Evolutionary conservation across 1,140 invertebrate genomes (phyloP), one percentile per base, ranked within the genome.

Genomic region (Heliconius melpomene): DNA sequence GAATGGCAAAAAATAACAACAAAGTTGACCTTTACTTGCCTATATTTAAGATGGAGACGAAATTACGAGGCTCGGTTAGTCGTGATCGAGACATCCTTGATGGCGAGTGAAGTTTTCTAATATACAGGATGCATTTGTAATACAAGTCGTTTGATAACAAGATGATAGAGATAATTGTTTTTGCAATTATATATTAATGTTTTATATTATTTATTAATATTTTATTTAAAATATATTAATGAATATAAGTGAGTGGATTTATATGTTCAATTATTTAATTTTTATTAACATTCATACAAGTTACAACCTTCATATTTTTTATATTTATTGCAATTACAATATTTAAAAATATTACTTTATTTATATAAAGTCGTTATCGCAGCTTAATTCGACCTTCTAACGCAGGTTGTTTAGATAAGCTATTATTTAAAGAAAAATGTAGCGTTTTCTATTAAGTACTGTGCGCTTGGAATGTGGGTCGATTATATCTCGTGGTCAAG

Each of bases 71-170:
- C 77, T 32, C 78, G 79, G 52, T 74, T 74, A 52, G 38, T 89
- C 91, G 90, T 91, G 90, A 86, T 72, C 75, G 72, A 32, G 70
- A 71, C 77, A 88, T 89, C 89, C 91, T 91, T 91, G 89, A 83
- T 86, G 82, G 82, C 84, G 85, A 88, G 81, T 87, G 85, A 82
- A 89, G 81, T 89, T 89, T 87, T 91, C 85, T 66, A 57, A 66
- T 26, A 66, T 85, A 84, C 71, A 72, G 71, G n/a, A 20, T 72
- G 71, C 18, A 40, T 29, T 29, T 66, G 11, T 29, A 66, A 29
- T 66, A 13, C 0, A 66, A 66, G 1, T 66, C 60, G 13, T 66
- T 66, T 23, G 54, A n/a, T 57, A 57, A n/a, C 20, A 23, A 18
- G 7, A n/a, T n/a, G 9, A n/a, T 9, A 9, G 2, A 23, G 2